Evolutionary conservation across 1,140 invertebrate species (phyloP), one percentile per base, ranked within the genome.

Genomic region (Pseudoatta argentina): DNA sequence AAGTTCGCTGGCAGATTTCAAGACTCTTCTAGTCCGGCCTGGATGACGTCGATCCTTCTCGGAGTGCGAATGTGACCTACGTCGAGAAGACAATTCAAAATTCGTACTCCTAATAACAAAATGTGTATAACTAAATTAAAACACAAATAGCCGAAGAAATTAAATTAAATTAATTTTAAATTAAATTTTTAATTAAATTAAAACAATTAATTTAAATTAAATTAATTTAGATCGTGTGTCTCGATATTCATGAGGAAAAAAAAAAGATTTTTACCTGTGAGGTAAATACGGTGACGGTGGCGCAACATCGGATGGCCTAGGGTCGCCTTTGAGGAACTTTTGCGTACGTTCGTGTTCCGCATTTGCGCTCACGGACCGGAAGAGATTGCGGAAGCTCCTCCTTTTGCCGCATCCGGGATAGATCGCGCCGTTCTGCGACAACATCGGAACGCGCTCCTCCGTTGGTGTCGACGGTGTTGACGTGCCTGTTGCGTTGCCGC

Each of bases 291-390:
- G 94, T 5, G 96, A 94, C 57, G 96, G 95, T 30, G 96, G 96
- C 0, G 96, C 96, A 0, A 96, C 94, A 79, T 96, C 96, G 0
- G 95, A 95, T 5, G 96, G 95, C 59, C 96, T 92, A 0, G 96
- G 96, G 69, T 96, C 95, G 3, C 96, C 96, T 83, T 96, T 95
- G 14, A 96, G 88, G 61, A 96, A 95, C 64, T 96, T 95, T 18
- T 95, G 94, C 14, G 95, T 96, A 6, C 93, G 95, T 86, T 96
- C 96, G 6, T 93, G 89, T 3, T 96, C 95, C 0, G 95, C 94
- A 69, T 96, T 96, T 0, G 95, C 95, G 87, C 96, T 96, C 18
- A 96, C 93, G 0, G 96, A 96, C 63, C 96, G 94, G 59, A 96
- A 94, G 88, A 95, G 72, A 88, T 91, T 92, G 87, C 92, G 87